A percentile compares a stretch with the other conserved stretches of the same genome.
These are phyloP conservation scores for Iphiclides podalirius DNA, from an alignment of 2,888 invertebrate genomes.

Conservation along the genomic window DNA sequence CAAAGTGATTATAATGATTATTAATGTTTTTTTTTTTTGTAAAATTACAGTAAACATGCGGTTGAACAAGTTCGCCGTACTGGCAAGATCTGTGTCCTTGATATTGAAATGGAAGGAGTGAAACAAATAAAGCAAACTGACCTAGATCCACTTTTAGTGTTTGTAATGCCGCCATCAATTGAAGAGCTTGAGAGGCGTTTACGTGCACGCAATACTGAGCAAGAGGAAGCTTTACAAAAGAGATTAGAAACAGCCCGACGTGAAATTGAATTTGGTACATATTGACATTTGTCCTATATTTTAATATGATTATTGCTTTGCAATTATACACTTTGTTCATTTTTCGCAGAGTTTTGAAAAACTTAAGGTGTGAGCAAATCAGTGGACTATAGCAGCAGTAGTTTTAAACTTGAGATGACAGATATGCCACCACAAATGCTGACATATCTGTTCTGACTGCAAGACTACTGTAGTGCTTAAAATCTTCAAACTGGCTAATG, in stretches of 20 bases:
- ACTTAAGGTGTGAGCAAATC: no score
- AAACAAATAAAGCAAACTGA: slow-evolving; percentile 89
- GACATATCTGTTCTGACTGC: no score
- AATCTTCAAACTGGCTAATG: no score
- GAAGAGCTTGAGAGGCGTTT: slow-evolving; percentile 87
- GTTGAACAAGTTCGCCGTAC: slow-evolving; percentile 88
- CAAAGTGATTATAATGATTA: no score
- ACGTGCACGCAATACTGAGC: slow-evolving; percentile 92
- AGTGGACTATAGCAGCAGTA: no score
- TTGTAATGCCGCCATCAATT: slow-evolving; percentile 95
- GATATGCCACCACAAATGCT: no score
- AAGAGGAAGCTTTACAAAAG: slow-evolving; percentile 89
- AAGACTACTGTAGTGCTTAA: no score
- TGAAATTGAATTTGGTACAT: slow-evolving; percentile 91
- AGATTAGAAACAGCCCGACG: slow-evolving; percentile 87
- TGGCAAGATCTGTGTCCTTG: slow-evolving; percentile 95
- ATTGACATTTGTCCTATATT: slow-evolving; percentile 7
- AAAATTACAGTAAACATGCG: slow-evolving; percentile 88
- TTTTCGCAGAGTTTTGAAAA: no score
- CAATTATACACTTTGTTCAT: no score
- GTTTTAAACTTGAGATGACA: no score
- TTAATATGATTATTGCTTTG: no score
- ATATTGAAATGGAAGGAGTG: slow-evolving; percentile 97
- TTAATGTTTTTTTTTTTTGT: no score
- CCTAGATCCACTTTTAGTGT: slow-evolving; percentile 91